Conservation (phyloP, 2,113 vertebrate species). For the Spheniscus mendiculus region DNA sequence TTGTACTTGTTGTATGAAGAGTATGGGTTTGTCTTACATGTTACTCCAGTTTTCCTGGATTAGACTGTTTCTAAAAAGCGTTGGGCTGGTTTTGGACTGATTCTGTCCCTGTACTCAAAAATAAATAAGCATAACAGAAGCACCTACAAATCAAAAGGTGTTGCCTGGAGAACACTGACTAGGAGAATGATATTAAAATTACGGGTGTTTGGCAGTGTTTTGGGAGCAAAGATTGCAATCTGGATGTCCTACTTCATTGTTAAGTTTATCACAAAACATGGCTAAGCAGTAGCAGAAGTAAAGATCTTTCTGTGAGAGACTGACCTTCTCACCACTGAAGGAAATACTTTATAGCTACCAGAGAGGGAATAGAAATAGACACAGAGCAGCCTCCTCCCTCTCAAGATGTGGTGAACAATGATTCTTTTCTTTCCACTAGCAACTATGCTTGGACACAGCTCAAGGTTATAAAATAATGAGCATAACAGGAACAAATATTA, state of each 20-base stretch:
- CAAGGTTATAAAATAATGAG: conserved; percentile 58
- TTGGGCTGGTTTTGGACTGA: neutral
- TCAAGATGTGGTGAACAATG: neutral
- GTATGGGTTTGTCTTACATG: neutral
- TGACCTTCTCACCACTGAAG: neutral
- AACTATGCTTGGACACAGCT: conserved; percentile 41
- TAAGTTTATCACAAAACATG: neutral
- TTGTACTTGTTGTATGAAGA: neutral
- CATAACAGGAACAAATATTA: conserved; percentile 45
- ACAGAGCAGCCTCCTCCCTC: neutral
- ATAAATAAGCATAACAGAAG: neutral
- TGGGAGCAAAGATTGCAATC: neutral
- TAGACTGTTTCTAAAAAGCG: neutral
- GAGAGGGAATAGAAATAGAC: neutral
- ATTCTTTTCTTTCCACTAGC: conserved; percentile 14
- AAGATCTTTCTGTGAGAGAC: neutral
- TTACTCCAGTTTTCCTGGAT: neutral
- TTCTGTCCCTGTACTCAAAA: neutral
- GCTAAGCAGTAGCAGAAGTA: neutral
- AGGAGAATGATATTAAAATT: neutral
- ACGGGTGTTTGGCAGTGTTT: neutral
- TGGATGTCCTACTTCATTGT: neutral
- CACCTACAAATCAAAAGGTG: neutral
- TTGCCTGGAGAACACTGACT: neutral
- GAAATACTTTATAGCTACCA: neutral